Evolutionary conservation across 1,140 invertebrate species (phyloP).

Genomic region (Leptestheria dahalacensis): DNA sequence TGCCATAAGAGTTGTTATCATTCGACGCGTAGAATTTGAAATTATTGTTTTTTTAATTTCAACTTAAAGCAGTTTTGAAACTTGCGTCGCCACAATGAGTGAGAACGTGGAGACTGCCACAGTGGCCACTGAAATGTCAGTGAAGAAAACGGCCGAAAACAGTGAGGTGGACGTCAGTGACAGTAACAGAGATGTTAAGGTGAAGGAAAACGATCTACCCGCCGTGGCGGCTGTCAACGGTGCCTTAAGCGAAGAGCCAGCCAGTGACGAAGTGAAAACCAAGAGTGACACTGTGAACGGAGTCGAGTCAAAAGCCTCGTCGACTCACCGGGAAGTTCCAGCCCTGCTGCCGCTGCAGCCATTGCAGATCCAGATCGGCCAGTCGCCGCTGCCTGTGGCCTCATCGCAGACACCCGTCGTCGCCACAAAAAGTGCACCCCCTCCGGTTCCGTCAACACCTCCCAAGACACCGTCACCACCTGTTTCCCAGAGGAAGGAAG

Average conservation of each 20-base stretch:
- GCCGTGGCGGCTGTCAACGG: background rate
- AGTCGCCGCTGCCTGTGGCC: background rate
- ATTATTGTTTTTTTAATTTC: too few relatives aligned
- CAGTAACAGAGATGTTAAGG: background rate
- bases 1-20: too few relatives aligned
- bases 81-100: too few relatives aligned
- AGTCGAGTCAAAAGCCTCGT: background rate
- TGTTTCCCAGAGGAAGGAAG: slow-evolving; percentile 6
- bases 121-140: background rate
- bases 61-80: too few relatives aligned
- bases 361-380: background rate
- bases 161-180: background rate
- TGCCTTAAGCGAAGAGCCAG: slow-evolving; percentile 5
- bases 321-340: slow-evolving; percentile 6
- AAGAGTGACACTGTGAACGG: slow-evolving; percentile 3
- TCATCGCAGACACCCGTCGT: slow-evolving; percentile 3
- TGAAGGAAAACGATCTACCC: background rate
- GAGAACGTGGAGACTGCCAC: background rate
- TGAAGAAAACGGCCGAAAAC: background rate
- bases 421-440: slow-evolving; percentile 14
- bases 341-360: slow-evolving; percentile 1
- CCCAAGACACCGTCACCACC: slow-evolving; percentile 1
- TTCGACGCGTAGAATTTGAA: too few relatives aligned
- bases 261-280: background rate
- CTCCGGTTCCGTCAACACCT: slow-evolving; percentile 2